Percentiles rank a stretch among this genome's conserved stretches.
Conservation (phyloP, 2,797 vertebrate species). For the Cyclopterus lumpus region DNA sequence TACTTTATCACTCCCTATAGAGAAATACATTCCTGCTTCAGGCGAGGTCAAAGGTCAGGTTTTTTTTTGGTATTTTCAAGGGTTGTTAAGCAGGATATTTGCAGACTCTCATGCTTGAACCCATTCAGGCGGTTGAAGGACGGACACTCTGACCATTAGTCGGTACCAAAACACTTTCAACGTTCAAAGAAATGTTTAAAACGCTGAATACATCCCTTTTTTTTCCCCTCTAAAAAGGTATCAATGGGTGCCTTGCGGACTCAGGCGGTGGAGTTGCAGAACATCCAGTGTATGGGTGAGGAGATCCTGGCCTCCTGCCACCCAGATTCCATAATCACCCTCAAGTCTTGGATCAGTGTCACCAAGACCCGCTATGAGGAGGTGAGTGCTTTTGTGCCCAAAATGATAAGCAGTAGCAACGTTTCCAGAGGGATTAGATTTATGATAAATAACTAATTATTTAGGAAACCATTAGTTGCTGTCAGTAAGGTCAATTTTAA, state of each 20-base stretch:
- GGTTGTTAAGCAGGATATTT: slow-evolving; percentile 16
- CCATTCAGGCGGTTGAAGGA: neutral
- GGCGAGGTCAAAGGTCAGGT: slow-evolving; percentile 28
- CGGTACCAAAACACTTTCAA: neutral
- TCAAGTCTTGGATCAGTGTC: slow-evolving; percentile 91
- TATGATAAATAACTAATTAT: neutral
- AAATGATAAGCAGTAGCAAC: neutral
- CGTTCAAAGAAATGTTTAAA: neutral
- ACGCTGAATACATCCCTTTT: neutral
- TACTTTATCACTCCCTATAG: neutral
- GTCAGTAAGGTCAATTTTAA: neutral
- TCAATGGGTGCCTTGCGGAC: slow-evolving; percentile 80
- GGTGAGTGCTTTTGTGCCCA: slow-evolving; percentile 68
- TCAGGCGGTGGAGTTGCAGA: slow-evolving; percentile 85
- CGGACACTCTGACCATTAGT: neutral
- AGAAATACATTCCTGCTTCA: neutral
- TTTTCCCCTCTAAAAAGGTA: slow-evolving; percentile 77
- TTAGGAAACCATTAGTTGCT: neutral
- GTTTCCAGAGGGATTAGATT: neutral
- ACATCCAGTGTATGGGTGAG: slow-evolving; percentile 86
- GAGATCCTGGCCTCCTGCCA: slow-evolving; percentile 88
- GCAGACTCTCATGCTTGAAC: neutral
- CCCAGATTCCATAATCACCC: slow-evolving; percentile 87
- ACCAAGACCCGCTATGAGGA: slow-evolving; percentile 90
- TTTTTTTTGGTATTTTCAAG: slow-evolving; percentile 30